Evolutionary conservation across 2,113 vertebrate genomes (phyloP), one percentile per base, ranked within the genome.

Genomic region (Scomber japonicus): DNA sequence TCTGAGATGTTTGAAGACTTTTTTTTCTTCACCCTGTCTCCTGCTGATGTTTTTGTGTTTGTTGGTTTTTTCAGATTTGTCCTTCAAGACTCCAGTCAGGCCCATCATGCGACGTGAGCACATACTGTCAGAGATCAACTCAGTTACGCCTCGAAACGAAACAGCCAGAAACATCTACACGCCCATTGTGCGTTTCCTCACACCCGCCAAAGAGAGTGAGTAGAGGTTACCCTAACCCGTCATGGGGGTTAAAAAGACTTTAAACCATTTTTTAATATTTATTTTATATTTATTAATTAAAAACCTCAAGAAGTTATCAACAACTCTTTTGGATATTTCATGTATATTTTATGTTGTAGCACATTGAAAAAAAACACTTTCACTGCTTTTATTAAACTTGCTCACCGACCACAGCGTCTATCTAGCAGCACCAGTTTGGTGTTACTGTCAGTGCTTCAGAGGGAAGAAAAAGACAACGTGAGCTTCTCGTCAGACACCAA

Each of bases 121-220:
- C 27, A 19, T 89, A 5, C 59, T 92, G 59, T 80, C 90, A 17
- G 93, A 87, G 84, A 83, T 83, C 0, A 21, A 82, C 66, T 44
- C 44, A 0, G 67, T 19, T 15, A 71, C 93, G 17, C 88, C 89
- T 3, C 75, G 67, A 0, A 94, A 91, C 27, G 60, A 87, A 3
- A 87, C 94, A 3, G 71, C 90, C 73, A 84, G 92, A 17, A 95
- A 88, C 75, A 90, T 95, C 60, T 96, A 94, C 80, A 92, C 94
- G 0, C 95, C 95, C 55, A 76, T 94, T 1, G 93, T 95, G 24
- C 93, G 88, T 49, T 95, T 95, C 75, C 89, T 95, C 78, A 92
- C 94, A 7, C 95, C 94, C 40, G 91, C 86, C 68, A 94, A 95
- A 89, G 92, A 94, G 79, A 90, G 95, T 96, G 59, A 93, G 95